Base-by-base conservation (phyloP, 2,797 vertebrate genomes). In the Spondyliosoma cantharus region DNA sequence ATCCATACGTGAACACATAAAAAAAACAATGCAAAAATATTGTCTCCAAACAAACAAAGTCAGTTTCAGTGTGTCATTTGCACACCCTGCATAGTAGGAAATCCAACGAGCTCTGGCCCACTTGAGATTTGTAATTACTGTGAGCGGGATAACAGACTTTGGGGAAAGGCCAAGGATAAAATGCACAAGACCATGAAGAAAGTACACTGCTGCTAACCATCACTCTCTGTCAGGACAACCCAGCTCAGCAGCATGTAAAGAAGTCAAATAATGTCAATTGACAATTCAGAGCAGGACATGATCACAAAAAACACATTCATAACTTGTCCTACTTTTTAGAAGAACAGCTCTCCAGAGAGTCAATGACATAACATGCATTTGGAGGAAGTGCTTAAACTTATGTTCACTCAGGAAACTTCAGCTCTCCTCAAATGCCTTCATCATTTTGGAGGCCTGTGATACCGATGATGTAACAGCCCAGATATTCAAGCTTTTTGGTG, bases 71-170 rank as follows among this genome's bases (percentile, higher is more conserved):
- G 42, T 42, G 58, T 60, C 52, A 49, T 71, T 66, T 85, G 48
- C 65, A 65, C 74, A 62, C 49, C 54, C 53, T 29, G 37, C 72
- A 54, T 29, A 25, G 61, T 58, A 63, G 74, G 68, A 76, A 84
- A 83, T 76, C 63, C 46, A 81, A 37, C 58, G 80, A 78, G 64
- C 71, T 57, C 54, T 19, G 62, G 67, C 63, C 81, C 78, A 78
- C 79, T 84, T 72, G 74, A 83, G 80, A 83, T 81, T 84, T 83
- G 78, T 82, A 88, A 89, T 90, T 86, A 88, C 64, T 76, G 71
- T 49, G 50, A 63, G 71, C 24, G 16, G 77, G 37, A 68, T 54
- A 82, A 83, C 80, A 80, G 84, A 57, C 11, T 52, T 85, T 79
- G 85, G 85, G 73, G 80, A 80, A 85, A 85, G 74, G 86, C 84